Evolutionary conservation across 2,888 invertebrate genomes (phyloP), one percentile per base, ranked within the genome.

Genomic region (Metalampra italica): DNA sequence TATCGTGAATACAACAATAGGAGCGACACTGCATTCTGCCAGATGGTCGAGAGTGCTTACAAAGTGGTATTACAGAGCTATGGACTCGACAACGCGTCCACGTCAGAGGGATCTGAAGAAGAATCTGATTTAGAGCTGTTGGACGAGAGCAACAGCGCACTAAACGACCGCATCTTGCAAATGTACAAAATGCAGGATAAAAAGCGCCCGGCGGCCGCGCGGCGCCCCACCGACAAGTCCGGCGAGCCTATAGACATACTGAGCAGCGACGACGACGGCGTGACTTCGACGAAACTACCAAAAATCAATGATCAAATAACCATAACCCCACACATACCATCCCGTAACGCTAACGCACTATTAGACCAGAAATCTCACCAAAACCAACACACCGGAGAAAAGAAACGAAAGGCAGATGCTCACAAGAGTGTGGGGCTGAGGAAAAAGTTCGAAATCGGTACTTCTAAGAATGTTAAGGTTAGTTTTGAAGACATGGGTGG

Each of bases 401-500:
- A 77, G 70, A 90, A 83, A 68, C 75, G 86, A 62, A 84, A 90
- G 68, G 57, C 71, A 40, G 82, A 81, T 44, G 62, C 66, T 15
- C 78, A 59, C 43, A 73, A 78, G 68, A 63, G 67, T 50, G 57
- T 59, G 47, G 56, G 39, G 45, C 57, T 65, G 52, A 85, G 82
- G 71, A 82, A 83, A 68, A 84, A 79, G 56, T 54, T 64, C 58
- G 82, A 83, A 43, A 62, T 85, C 54, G 75, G 76, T 2, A 72
- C 82, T 45, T 63, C 78, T 49, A 88, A 85, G 60, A 70, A 64
- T 60, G 78, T 82, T 12, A 89, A 82, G 64, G 83, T 91, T 42
- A 93, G 90, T 59, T 95, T 96, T 71, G 90, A 92, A 44, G 94
- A 96, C 75, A 90, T 97, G 64, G 97, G 96, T 40, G 97, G 97